phyloP scores from a whole-genome alignment of 2,113 vertebrate species.

The Centropus bengalensis region DNA sequence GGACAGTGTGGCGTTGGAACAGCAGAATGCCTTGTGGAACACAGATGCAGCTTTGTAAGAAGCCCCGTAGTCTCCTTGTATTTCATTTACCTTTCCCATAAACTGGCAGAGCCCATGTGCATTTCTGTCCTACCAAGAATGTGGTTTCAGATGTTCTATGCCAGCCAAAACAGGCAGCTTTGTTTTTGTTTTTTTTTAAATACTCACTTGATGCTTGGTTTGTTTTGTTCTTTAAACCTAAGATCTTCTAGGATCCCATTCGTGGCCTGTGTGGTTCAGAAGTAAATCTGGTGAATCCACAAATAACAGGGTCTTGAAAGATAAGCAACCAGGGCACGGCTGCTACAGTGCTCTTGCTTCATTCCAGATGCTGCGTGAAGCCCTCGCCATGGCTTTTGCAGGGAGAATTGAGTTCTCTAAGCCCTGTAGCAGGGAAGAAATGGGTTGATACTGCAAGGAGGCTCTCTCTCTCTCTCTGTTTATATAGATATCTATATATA shows the following conservation, averaged over 20 bases:
- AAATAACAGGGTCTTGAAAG: not conserved
- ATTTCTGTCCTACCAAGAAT: not conserved
- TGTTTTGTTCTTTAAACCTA: not conserved
- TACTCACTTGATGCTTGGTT: not conserved
- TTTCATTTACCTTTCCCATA: not conserved
- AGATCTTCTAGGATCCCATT: not conserved
- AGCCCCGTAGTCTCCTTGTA: not conserved
- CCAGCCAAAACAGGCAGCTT: not conserved
- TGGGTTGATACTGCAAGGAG: not conserved
- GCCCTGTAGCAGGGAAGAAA: not conserved
- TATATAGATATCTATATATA: no score
- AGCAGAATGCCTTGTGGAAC: not conserved
- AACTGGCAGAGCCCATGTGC: not conserved
- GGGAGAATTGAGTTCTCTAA: not conserved
- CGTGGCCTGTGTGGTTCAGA: not conserved
- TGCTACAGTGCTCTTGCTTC: not conserved
- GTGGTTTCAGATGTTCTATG: not conserved
- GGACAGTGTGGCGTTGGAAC: slow-evolving; percentile 16
- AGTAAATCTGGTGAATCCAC: not conserved
- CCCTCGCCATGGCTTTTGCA: not conserved
- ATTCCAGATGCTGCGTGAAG: not conserved
- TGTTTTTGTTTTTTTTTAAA: not conserved
- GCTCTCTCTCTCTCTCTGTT: not conserved
- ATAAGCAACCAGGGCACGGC: not conserved
- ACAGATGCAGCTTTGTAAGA: not conserved